Conservation (phyloP, 2,113 vertebrate species). For the Formicarius rufipectus region DNA sequence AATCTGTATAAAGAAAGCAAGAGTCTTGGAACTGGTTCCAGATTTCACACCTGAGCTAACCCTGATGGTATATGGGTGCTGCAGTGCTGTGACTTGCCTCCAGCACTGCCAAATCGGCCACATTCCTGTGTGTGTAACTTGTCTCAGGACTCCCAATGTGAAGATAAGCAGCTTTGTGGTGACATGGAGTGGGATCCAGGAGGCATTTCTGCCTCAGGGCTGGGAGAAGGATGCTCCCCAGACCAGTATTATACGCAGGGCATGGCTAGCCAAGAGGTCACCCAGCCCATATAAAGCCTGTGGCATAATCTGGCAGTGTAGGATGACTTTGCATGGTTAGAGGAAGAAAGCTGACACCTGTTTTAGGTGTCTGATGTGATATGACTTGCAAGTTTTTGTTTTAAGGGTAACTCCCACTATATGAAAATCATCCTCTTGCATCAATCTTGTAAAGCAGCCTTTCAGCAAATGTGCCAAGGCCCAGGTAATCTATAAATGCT, state of each 20-base stretch:
- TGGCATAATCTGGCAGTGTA: rapidly evolving
- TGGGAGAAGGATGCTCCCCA: neutral
- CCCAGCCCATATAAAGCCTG: neutral
- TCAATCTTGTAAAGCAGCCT: neutral
- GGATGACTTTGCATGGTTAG: rapidly evolving
- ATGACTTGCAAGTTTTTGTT: neutral
- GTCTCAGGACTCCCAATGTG: rapidly evolving
- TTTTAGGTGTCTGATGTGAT: neutral
- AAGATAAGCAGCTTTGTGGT: neutral
- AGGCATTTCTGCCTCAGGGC: neutral
- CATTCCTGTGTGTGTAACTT: rapidly evolving
- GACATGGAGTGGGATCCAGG: neutral
- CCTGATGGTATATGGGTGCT: rapidly evolving
- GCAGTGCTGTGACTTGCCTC: neutral
- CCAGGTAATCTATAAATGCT: neutral
- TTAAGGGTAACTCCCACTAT: neutral
- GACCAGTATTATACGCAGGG: rapidly evolving
- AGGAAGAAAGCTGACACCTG: neutral
- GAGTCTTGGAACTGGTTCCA: neutral
- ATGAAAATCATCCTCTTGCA: neutral
- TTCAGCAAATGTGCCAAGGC: neutral
- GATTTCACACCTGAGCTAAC: neutral
- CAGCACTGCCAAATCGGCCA: neutral
- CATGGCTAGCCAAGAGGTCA: neutral
- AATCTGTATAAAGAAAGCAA: rapidly evolving